Evolutionary conservation across 2,888 invertebrate genomes (phyloP).

Genomic region (Sabellastarte sp.): DNA sequence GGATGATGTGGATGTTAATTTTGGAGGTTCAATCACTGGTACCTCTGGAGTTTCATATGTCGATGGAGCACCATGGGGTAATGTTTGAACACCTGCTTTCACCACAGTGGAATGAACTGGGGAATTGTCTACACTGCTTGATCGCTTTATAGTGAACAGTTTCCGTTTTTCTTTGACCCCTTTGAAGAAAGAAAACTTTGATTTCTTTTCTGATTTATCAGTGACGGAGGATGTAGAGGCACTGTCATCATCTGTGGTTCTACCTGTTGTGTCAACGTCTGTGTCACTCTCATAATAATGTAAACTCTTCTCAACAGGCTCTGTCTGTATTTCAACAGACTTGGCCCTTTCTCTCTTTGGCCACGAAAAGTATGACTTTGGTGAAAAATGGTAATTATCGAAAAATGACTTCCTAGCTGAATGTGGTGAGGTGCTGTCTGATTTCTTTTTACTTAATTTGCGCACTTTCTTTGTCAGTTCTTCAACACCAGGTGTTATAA

Average conservation of each 20-base stretch:
- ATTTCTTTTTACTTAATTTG: conserved; percentile 7
- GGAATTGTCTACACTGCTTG: conserved; percentile 28
- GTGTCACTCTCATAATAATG: neutral
- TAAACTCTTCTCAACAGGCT: neutral
- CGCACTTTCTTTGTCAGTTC: conserved; percentile 1
- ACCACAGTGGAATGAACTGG: conserved; percentile 17
- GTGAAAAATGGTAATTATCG: conserved; percentile 19
- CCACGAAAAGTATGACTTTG: conserved; percentile 4
- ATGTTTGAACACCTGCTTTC: conserved; percentile 18
- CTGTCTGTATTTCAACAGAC: neutral
- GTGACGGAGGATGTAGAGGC: neutral
- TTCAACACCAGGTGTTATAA: conserved; percentile 18
- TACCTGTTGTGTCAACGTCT: neutral
- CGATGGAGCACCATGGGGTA: conserved; percentile 24
- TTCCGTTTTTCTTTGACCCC: conserved; percentile 27
- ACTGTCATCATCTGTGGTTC: neutral
- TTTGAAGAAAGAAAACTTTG: conserved; percentile 17
- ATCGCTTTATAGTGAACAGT: conserved; percentile 25
- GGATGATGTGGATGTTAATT: neutral
- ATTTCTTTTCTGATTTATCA: neutral
- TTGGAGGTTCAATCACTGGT: neutral
- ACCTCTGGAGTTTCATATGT: neutral
- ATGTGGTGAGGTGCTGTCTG: conserved; percentile 23
- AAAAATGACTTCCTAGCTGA: conserved; percentile 25
- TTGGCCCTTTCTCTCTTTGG: conserved; percentile 1